Percentiles rank a stretch among this genome's conserved stretches.
These are phyloP conservation scores for Dromococcyx pavoninus DNA, from an alignment of 2,797 vertebrate genomes.

Conservation along the genomic window DNA sequence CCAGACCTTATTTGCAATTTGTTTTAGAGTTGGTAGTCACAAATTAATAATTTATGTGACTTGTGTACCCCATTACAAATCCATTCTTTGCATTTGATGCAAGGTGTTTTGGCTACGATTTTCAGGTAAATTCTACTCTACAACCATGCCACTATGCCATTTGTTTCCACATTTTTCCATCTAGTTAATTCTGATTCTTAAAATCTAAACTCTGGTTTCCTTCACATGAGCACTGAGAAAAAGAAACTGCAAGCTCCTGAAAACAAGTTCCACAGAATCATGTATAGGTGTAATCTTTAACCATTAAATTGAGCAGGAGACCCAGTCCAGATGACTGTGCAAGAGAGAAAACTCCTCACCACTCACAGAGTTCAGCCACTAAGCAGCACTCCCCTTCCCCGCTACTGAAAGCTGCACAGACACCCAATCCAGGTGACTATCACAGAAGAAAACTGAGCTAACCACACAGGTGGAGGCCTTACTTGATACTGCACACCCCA, in stretches of 20 bases:
- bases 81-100: neutral
- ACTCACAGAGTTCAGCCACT: too few species aligned
- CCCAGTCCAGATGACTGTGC: neutral
- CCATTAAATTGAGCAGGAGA: neutral
- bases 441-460: neutral
- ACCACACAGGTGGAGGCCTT: neutral
- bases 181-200: neutral
- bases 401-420: neutral
- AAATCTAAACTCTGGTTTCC: neutral
- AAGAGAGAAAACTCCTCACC: neutral
- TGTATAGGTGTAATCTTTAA: neutral
- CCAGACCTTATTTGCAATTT: neutral
- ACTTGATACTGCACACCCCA: too few species aligned
- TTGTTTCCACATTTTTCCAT: neutral
- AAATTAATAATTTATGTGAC: neutral
- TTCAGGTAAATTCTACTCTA: neutral
- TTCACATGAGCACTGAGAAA: neutral
- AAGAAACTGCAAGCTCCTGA: neutral
- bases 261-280: neutral
- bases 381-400: accelerated
- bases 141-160: accelerated
- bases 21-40: neutral
- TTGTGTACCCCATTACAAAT: neutral
- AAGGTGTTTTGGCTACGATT: neutral
- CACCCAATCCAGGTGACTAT: neutral